A percentile compares a stretch with the other conserved stretches of the same genome.
phyloP scores from a whole-genome alignment of 1,140 invertebrate genomes.

The Panagrolaimus sp. region DNA sequence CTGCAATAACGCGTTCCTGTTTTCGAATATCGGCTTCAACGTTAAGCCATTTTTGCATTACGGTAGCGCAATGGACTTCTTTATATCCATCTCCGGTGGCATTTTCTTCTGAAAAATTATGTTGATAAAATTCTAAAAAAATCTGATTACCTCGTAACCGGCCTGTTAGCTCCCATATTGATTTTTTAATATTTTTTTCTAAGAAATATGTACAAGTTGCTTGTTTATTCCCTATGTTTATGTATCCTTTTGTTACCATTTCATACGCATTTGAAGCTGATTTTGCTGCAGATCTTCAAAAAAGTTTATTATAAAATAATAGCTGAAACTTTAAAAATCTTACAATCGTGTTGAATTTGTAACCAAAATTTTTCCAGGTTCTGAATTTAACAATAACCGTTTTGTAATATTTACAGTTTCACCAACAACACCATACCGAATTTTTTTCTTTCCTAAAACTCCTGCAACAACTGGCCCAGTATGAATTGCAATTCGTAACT shows the following conservation, averaged over 20 bases:
- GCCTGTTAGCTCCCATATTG: slow-evolving; percentile 27
- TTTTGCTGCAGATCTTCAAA: slow-evolving; percentile 24
- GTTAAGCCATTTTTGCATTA: not conserved
- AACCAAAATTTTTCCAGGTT: slow-evolving; percentile 22
- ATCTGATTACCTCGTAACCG: slow-evolving; percentile 19
- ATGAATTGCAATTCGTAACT: slow-evolving; percentile 33
- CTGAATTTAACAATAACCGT: slow-evolving; percentile 7
- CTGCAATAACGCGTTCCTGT: slow-evolving; percentile 9
- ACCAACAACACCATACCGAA: slow-evolving; percentile 17
- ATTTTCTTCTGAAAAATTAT: slow-evolving; percentile 11
- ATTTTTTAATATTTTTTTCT: slow-evolving; percentile 32
- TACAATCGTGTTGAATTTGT: slow-evolving; percentile 31
- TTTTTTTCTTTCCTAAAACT: slow-evolving; percentile 14
- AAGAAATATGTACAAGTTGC: slow-evolving; percentile 34
- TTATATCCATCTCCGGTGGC: slow-evolving; percentile 20
- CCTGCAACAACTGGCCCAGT: slow-evolving; percentile 29
- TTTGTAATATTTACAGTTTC: slow-evolving; percentile 30
- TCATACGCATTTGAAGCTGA: slow-evolving; percentile 29
- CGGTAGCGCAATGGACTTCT: slow-evolving; percentile 19
- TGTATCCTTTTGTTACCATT: slow-evolving; percentile 27
- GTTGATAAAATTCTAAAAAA: no score
- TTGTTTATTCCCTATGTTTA: slow-evolving; percentile 34
- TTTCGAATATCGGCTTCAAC: slow-evolving; percentile 13
- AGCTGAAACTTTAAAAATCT: not conserved
- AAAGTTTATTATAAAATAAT: not conserved